A percentile compares a stretch with the other conserved stretches of the same genome.
These are phyloP conservation scores for Microctenopoma steveboyesi DNA, from an alignment of 2,797 vertebrate species.

Conservation along the genomic window DNA sequence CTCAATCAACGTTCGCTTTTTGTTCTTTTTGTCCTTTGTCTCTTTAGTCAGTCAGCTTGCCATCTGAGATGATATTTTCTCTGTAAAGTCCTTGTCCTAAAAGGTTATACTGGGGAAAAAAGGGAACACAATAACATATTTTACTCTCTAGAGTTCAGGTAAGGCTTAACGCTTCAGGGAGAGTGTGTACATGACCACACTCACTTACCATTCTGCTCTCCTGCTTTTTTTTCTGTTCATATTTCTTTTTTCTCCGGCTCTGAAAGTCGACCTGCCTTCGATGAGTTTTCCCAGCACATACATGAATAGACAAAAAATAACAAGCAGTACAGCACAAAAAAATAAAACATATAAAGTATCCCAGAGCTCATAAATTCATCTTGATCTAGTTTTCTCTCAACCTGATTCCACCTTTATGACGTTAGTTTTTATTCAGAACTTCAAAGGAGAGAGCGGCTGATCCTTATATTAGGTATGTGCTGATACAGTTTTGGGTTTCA, in stretches of 20 bases:
- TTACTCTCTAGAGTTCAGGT: conserved; percentile 46
- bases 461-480: conserved; percentile 46
- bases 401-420: conserved; percentile 40
- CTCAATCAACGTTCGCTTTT: conserved; percentile 46
- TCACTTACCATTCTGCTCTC: conserved; percentile 26
- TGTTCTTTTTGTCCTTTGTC: conserved; percentile 63
- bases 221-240: conserved; percentile 20
- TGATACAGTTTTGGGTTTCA: conserved; percentile 52
- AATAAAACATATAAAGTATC: conserved; percentile 26
- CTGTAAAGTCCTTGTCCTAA: conserved; percentile 48
- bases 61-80: conserved; percentile 45
- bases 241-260: conserved; percentile 10
- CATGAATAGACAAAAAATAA: conserved; percentile 20
- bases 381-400: conserved; percentile 31
- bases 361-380: conserved; percentile 32
- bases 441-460: conserved; percentile 27
- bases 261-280: conserved; percentile 14
- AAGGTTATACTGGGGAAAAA: conserved; percentile 24
- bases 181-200: conserved; percentile 26
- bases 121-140: conserved; percentile 38
- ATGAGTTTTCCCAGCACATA: conserved; percentile 7
- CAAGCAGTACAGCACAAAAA: conserved; percentile 19
- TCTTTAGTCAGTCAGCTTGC: conserved; percentile 53
- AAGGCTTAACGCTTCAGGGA: conserved; percentile 45
- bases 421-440: conserved; percentile 33